Conservation (phyloP, 2,797 vertebrate species). For the Caiman crocodilus region DNA sequence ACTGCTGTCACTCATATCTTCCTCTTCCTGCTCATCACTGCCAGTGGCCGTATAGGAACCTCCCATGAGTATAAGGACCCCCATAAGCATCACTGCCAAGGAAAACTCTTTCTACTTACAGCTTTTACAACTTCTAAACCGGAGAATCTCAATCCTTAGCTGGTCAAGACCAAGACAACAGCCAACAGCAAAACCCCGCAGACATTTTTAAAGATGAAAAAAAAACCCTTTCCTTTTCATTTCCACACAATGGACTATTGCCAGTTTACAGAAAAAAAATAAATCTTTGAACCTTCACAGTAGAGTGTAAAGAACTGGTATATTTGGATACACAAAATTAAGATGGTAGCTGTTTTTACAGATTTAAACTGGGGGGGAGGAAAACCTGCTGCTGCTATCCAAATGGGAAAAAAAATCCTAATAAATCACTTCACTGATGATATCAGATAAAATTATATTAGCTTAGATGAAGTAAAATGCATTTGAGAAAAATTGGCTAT, state of each 20-base stretch:
- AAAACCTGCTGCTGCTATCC: background rate
- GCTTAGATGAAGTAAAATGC: too few relatives aligned
- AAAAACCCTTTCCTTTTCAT: background rate
- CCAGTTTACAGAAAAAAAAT: background rate
- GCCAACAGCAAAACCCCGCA: background rate
- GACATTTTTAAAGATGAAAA: background rate
- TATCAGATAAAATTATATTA: background rate
- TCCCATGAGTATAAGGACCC: background rate
- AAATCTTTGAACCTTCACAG: background rate
- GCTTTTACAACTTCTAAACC: background rate
- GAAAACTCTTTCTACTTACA: background rate
- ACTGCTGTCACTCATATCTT: background rate
- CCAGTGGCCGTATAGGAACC: background rate
- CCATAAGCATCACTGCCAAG: background rate
- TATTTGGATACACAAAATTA: background rate
- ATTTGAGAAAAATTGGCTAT: too few relatives aligned
- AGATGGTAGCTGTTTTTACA: background rate
- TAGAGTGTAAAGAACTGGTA: background rate
- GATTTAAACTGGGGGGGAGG: background rate
- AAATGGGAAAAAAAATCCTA: background rate
- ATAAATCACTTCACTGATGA: background rate
- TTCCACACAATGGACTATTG: background rate
- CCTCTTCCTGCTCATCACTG: background rate
- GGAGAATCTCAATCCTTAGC: fast-evolving
- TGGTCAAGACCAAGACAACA: background rate